Conservation (phyloP, 2,113 vertebrate genomes). For the Takifugu bimaculatus region DNA sequence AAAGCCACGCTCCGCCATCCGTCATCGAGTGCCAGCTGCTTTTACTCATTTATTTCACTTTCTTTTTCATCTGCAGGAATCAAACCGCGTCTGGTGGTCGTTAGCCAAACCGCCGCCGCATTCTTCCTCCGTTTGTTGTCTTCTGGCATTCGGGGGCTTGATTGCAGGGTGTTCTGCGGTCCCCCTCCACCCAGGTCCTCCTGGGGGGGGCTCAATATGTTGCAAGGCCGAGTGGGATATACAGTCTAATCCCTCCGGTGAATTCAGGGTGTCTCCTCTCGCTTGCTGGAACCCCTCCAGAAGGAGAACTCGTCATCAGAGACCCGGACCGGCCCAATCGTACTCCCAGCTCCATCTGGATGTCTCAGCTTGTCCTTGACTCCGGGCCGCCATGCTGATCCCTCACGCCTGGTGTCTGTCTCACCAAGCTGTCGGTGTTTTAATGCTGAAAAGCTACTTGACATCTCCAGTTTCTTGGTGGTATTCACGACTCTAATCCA, state of each 20-base stretch:
- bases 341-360: too few relatives aligned
- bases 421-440: too few relatives aligned
- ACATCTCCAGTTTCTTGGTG: too few relatives aligned
- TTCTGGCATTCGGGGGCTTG: neutral
- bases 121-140: neutral
- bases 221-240: neutral
- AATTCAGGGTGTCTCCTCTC: neutral
- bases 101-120: neutral
- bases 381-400: too few relatives aligned
- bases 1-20: constrained; percentile 17
- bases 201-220: neutral
- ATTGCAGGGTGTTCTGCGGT: neutral
- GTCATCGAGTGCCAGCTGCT: constrained; percentile 28
- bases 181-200: neutral
- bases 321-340: too few relatives aligned
- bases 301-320: neutral
- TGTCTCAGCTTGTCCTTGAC: too few relatives aligned
- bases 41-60: constrained; percentile 7
- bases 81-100: neutral
- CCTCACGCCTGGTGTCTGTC: too few relatives aligned
- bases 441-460: too few relatives aligned
- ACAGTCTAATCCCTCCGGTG: neutral
- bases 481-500: too few relatives aligned
- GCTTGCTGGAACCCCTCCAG: neutral
- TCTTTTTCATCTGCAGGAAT: neutral